Evolutionary conservation across 1,140 invertebrate species (phyloP).

Genomic region (Drosophila biarmipes): DNA sequence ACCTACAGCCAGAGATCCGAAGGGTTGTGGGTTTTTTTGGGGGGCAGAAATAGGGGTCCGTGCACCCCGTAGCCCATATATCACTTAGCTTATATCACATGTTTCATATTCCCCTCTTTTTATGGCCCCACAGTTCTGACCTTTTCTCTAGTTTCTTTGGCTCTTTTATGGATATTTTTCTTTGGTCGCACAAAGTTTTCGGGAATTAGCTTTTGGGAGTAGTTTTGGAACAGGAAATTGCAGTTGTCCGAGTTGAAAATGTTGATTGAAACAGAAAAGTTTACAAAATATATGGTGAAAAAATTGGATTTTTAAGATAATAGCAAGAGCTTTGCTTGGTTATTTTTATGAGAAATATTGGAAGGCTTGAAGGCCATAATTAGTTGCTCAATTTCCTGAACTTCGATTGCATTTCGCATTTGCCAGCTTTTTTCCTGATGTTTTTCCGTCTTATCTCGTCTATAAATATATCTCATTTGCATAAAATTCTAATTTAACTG

Average conservation of each 20-base stretch:
- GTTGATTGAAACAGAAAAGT: constrained; percentile 9
- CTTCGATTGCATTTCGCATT: constrained; percentile 36
- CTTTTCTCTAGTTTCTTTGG: constrained; percentile 26
- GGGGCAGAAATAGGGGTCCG: background rate
- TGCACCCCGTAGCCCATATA: constrained; percentile 31
- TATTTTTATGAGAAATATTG: background rate
- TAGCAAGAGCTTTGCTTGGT: background rate
- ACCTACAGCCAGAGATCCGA: constrained; percentile 53
- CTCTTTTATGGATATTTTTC: constrained; percentile 33
- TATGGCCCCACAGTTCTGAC: constrained; percentile 21
- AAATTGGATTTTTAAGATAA: no score
- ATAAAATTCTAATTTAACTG: constrained; percentile 81
- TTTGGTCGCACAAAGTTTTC: constrained; percentile 20
- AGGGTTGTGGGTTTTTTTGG: constrained; percentile 3
- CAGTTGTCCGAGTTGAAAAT: constrained; percentile 13
- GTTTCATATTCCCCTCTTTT: constrained; percentile 37
- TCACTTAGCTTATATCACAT: constrained; percentile 53
- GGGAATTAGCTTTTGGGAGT: constrained; percentile 37
- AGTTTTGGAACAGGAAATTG: constrained; percentile 31
- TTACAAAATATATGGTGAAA: background rate
- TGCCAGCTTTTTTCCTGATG: constrained; percentile 14
- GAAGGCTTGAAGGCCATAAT: constrained; percentile 16
- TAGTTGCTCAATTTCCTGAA: constrained; percentile 24
- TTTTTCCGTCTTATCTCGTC: constrained; percentile 52
- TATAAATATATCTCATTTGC: constrained; percentile 76